Base-by-base conservation (phyloP, 2,888 invertebrate genomes). In the Phalera bucephala region DNA sequence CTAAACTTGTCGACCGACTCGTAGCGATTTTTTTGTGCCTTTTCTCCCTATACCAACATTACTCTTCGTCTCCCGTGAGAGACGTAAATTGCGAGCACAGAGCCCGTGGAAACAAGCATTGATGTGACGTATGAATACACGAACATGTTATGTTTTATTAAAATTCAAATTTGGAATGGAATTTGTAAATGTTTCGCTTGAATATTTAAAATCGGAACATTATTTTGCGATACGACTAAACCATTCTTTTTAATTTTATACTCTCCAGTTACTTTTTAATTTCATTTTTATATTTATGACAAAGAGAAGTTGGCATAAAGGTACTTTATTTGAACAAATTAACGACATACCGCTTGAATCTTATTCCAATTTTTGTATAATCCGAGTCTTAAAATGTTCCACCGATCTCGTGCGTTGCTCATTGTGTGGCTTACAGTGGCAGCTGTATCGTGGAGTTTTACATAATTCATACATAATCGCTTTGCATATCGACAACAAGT, bases 41-140 rank as follows among this genome's bases (percentile, higher is more conserved):
- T 76, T 80, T 74, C 72, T 76, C 79, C 78, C 79, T 76, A 65
- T 73, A 69, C 69, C 72, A 70, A 72, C 84, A 88, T 88, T 84
- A 87, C 81, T 89, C 89, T 88, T 87, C 87, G 86, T 87, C 85
- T 88, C 85, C 75, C 80, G 70, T 55, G 88, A 81, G 86, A 76
- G 79, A 85, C 83, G 81, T 89, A 87, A 88, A 89, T 88, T 84
- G 80, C 72, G 78, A 74, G 70, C 79, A 74, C 71, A 72, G 72
- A 73, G 78, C 64, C 75, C 68, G 69, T 76, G 76, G 76, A 84
- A 80, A 84, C 84, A 80, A 80, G 78, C 82, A 76, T 73, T 80
- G 76, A 82, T 79, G 82, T 84, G 82, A 86, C 78, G 79, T 84
- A 84, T 82, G 82, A 81, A 84, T 83, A 80, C 75, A 67, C 53